A percentile compares a stretch with the other conserved stretches of the same genome.
phyloP scores from a whole-genome alignment of 2,888 invertebrate genomes.

The Eilema sororculum region DNA sequence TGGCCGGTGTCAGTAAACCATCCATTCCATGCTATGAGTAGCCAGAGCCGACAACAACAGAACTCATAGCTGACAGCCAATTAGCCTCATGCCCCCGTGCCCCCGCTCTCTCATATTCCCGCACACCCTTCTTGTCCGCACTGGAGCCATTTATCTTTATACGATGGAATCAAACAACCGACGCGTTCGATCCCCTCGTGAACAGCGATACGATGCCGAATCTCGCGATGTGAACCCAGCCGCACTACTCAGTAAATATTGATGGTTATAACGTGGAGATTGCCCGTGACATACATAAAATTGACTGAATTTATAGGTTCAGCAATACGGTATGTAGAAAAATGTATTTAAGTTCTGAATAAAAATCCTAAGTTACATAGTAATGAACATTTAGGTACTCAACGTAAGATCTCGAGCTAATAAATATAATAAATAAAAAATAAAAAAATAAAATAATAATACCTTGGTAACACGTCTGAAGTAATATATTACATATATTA shows the following conservation, averaged over 20 bases:
- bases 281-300: constrained; percentile 70
- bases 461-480: too few species aligned
- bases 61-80: constrained; percentile 84
- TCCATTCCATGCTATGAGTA: constrained; percentile 64
- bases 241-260: constrained; percentile 55
- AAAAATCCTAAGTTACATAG: constrained; percentile 8
- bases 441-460: too few species aligned
- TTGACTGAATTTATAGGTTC: constrained; percentile 66
- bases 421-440: too few species aligned
- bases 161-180: constrained; percentile 75
- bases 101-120: constrained; percentile 54
- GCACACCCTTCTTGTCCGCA: constrained; percentile 64
- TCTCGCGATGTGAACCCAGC: constrained; percentile 62
- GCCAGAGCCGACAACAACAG: constrained; percentile 63
- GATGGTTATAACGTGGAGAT: constrained; percentile 54
- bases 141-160: constrained; percentile 81
- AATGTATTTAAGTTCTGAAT: constrained; percentile 63
- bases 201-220: constrained; percentile 58
- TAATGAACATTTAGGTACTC: too few species aligned
- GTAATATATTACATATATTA: background rate
- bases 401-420: too few species aligned
- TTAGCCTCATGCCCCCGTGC: constrained; percentile 74
- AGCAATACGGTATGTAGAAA: constrained; percentile 64
- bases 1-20: constrained; percentile 57
- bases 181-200: constrained; percentile 67